phyloP scores from a whole-genome alignment of 2,797 vertebrate genomes.

The Coregonus suidteri region DNA sequence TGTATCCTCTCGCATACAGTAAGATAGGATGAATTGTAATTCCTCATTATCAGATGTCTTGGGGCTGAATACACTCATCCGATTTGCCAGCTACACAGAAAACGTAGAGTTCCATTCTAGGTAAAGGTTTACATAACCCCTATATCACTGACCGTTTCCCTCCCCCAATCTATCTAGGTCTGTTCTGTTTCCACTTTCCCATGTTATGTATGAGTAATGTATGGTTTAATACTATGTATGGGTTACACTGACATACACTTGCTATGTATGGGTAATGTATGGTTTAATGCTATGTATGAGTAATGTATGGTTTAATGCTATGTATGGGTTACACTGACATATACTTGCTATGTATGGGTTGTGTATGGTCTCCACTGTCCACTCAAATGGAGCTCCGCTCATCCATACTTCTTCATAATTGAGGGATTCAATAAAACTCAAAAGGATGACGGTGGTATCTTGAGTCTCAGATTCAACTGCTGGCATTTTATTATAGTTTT shows the following conservation, averaged over 20 bases:
- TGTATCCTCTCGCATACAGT: no score
- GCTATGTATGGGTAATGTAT: neutral
- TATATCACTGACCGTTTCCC: no score
- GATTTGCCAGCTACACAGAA: constrained; percentile 8
- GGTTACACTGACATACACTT: neutral
- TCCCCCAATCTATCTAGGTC: constrained; percentile 7
- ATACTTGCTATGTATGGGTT: no score
- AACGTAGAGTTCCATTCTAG: neutral
- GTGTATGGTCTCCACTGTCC: no score
- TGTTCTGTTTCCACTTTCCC: neutral
- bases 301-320: no score
- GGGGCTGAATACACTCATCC: neutral
- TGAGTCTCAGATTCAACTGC: neutral
- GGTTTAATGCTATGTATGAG: neutral
- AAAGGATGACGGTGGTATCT: neutral
- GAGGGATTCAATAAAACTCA: neutral
- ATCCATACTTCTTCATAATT: neutral
- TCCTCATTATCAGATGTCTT: neutral
- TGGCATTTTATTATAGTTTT: neutral
- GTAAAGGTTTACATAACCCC: neutral
- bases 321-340: no score
- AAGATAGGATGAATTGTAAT: neutral
- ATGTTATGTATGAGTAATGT: no score
- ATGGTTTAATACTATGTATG: neutral
- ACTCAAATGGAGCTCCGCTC: no score